These are phyloP conservation scores for Pteronotus mesoamericanus DNA, from an alignment of 2,797 vertebrate genomes.

Conservation along the genomic window DNA sequence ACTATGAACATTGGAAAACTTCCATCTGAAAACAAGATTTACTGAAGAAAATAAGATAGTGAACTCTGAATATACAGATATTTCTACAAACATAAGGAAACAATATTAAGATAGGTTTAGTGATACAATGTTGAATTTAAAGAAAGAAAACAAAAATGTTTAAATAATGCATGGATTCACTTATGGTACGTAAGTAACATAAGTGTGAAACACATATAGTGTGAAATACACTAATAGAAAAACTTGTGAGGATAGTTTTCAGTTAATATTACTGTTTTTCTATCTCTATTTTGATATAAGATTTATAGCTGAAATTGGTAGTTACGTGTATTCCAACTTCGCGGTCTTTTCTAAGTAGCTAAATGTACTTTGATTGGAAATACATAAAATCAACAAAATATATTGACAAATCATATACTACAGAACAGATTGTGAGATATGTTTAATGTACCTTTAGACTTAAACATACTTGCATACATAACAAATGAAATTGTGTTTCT, in stretches of 20 bases:
- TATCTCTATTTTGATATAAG: background rate
- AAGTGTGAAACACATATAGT: background rate
- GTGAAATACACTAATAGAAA: background rate
- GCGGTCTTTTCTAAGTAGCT: background rate
- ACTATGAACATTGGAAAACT: background rate
- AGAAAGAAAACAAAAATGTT: background rate
- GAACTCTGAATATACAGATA: background rate
- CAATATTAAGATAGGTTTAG: background rate
- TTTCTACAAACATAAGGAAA: background rate
- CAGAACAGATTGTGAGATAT: background rate
- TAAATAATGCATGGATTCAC: background rate
- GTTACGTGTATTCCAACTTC: background rate
- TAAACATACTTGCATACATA: background rate
- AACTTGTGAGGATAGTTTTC: background rate
- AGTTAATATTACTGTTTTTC: background rate
- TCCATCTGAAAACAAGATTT: background rate
- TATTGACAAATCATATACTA: background rate
- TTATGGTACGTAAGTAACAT: background rate
- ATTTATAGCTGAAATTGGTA: background rate
- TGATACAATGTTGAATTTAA: background rate
- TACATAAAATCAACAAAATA: background rate
- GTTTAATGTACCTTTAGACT: background rate
- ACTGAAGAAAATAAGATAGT: background rate
- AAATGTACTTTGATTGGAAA: background rate
- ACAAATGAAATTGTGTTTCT: background rate